Conservation (phyloP, 2,888 invertebrate species). For the Candidula unifasciata region DNA sequence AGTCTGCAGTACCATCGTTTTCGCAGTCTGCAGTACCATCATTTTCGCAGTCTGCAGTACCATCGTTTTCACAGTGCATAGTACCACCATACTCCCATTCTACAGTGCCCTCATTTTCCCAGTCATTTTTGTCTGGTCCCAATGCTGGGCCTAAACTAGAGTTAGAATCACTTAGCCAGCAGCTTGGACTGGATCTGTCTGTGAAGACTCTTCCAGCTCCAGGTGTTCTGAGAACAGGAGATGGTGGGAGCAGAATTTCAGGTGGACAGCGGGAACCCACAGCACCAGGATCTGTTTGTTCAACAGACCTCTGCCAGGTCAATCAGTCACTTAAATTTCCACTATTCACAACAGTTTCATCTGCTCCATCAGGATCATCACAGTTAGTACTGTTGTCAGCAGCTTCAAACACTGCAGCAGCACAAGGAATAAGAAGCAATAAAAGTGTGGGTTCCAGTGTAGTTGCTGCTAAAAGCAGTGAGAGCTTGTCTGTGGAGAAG, state of each 20-base stretch:
- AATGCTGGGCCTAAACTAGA: not conserved
- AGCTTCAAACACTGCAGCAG: not conserved
- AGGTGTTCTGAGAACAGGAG: not conserved
- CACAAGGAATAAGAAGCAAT: not conserved
- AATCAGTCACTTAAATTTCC: not conserved
- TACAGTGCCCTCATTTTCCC: not conserved
- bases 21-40: too few species aligned
- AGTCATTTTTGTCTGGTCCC: not conserved
- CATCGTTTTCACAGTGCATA: not conserved
- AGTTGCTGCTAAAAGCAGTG: not conserved
- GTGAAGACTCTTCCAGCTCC: not conserved
- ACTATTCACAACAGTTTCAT: not conserved
- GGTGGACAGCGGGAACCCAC: too few species aligned
- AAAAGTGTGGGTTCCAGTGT: not conserved
- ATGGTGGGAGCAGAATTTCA: too few species aligned
- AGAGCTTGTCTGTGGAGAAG: conserved; percentile 2
- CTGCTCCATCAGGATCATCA: not conserved
- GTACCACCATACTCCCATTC: not conserved
- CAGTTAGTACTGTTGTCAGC: conserved; percentile 1
- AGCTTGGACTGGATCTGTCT: not conserved
- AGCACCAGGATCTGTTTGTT: too few species aligned
- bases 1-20: too few species aligned
- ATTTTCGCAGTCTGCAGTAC: not conserved
- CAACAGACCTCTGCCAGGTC: not conserved
- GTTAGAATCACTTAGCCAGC: not conserved